Base-by-base conservation (phyloP, 2,797 vertebrate species). In the Cynopterus sphinx region DNA sequence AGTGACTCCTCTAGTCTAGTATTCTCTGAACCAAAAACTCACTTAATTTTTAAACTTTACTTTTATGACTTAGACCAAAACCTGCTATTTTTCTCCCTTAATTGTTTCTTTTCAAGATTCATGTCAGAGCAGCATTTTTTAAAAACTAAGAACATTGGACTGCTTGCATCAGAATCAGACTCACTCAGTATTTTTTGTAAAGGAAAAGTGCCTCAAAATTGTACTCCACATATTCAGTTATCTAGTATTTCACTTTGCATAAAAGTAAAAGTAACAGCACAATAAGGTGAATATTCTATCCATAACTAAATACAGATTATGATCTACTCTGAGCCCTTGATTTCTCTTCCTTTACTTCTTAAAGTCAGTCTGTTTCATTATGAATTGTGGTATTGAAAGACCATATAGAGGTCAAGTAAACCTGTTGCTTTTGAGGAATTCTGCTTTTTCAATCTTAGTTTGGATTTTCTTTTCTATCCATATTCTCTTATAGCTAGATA, bases 191-290 rank as follows among this genome's bases (percentile, higher is more conserved):
- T 90, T 87, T 61, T 67, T 1, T 46, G 3, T 94, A 28, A 75
- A 57, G 31, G 70, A 77, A 43, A 65, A 84, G 11, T 71, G 15
- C 13, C 26, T 74, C 57, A 70, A 24, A 90, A 79, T 63, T 61
- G 6, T 28, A 74, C 28, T 61, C 43, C 2, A 19, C 77, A 31
- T 87, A 33, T n/a, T 83, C 31, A 70, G 51, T 90, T 82, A 68
- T 73, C 19, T n/a, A 63, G n/a, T 11, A 33, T 89, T 70, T 89
- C 59, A 86, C 41, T 77, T 92, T 51, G 43, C 82, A 55, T 77
- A 71, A 83, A 95, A 91, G 33, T 91, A 78, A 96, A 67, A 59
- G 49, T 75, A 88, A n/a, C 3, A 68, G 21, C 9, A 79, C 28
- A 73, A 22, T 22, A 90, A 85, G 36, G 8, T 68, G 43, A 82